Evolutionary conservation across 2,113 vertebrate genomes (phyloP), one percentile per base, ranked within the genome.

Genomic region (Percopsis transmontana): DNA sequence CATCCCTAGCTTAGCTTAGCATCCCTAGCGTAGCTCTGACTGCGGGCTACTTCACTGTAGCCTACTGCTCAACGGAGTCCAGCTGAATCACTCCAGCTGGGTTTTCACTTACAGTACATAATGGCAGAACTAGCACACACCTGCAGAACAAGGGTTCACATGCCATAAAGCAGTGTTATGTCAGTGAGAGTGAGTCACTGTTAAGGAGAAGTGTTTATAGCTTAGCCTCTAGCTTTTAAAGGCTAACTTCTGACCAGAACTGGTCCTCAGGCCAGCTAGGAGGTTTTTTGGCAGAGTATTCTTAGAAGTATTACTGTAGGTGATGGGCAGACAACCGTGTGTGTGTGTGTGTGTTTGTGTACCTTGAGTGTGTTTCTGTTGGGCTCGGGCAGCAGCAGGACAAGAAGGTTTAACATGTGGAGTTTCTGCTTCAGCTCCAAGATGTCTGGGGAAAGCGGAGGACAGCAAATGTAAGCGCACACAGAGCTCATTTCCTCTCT

Each of bases 291-390:
- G n/a, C n/a, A n/a, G n/a, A n/a, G n/a, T n/a, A n/a, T n/a, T n/a
- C n/a, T n/a, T n/a, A n/a, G n/a, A n/a, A n/a, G n/a, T n/a, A n/a
- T n/a, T n/a, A n/a, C n/a, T n/a, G n/a, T n/a, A n/a, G n/a, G n/a
- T n/a, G 3, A 16, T 47, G 44, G 13, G n/a, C n/a, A 11, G 2
- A 44, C 2, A 44, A 15, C 8, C 39, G 27, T 57, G 55, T 58
- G 39, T 58, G 39, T 57, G 55, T 57, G 47, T 51, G 54, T 38
- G 27, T 56, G 33, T 64, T 21, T 42, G 21, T 57, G 13, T 81
- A 97, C 95, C 94, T 97, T 96, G 8, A 97, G 83, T 33, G 95
- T 94, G 78, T 91, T 94, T 73, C 96, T 93, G 90, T 95, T 95
- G 56, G 94, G 89, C 58, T 97, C 96, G 0, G 95, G 96, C 39